Evolutionary conservation across 2,888 invertebrate genomes (phyloP).

Genomic region (Cerastis leucographa): DNA sequence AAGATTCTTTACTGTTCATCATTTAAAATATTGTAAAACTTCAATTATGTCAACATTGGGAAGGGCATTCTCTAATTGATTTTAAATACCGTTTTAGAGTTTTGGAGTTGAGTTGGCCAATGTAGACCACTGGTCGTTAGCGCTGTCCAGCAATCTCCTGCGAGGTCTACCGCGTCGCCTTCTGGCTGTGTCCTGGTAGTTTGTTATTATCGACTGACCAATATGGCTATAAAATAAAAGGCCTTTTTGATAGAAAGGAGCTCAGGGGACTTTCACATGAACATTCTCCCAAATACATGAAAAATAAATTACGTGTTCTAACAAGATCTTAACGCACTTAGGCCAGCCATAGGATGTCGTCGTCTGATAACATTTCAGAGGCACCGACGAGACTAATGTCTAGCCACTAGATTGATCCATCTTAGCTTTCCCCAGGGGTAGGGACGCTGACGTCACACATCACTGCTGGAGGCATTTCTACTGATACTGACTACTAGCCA

Average conservation of each 20-base stretch:
- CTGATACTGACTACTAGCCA: slow-evolving; percentile 13
- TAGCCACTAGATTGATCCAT: slow-evolving; percentile 54
- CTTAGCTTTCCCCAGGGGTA: slow-evolving; percentile 30
- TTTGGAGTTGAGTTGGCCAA: too few species aligned
- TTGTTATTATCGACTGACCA: neutral
- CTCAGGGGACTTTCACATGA: neutral
- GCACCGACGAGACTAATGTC: slow-evolving; percentile 54
- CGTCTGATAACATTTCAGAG: slow-evolving; percentile 26
- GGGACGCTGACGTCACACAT: slow-evolving; percentile 46
- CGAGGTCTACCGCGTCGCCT: too few species aligned
- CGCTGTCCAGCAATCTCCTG: too few species aligned
- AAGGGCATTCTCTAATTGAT: neutral
- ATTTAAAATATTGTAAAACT: neutral
- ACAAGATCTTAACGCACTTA: slow-evolving; percentile 10
- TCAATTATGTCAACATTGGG: neutral
- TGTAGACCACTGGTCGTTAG: too few species aligned
- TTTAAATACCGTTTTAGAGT: neutral
- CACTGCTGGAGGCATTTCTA: slow-evolving; percentile 7
- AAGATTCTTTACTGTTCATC: neutral
- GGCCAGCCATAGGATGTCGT: slow-evolving; percentile 34
- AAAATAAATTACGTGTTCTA: neutral
- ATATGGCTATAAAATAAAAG: neutral
- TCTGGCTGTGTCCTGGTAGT: too few species aligned
- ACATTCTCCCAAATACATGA: neutral
- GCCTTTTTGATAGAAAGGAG: neutral